Conservation (phyloP, 2,113 vertebrate genomes). For the Limnothrissa miodon region DNA sequence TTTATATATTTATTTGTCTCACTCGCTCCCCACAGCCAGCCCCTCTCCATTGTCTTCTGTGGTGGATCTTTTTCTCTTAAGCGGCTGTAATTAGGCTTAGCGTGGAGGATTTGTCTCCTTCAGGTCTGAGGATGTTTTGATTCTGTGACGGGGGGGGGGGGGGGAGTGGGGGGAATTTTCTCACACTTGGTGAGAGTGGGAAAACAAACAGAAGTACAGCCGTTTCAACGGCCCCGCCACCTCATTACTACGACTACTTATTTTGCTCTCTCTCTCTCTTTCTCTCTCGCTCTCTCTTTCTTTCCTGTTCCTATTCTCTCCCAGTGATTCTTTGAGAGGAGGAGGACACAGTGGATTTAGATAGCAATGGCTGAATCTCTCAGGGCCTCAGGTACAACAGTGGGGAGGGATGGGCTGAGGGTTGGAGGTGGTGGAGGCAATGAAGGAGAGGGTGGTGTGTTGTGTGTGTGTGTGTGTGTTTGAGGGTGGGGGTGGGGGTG, state of each 20-base stretch:
- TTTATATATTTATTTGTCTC: not conserved
- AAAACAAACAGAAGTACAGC: slow-evolving; percentile 1
- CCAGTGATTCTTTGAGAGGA: slow-evolving; percentile 41
- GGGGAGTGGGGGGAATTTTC: not conserved
- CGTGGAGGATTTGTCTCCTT: not conserved
- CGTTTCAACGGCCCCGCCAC: not conserved
- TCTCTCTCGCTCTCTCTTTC: slow-evolving; percentile 7
- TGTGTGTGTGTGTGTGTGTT: slow-evolving; percentile 38
- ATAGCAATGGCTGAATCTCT: not conserved
- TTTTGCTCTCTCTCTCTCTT: slow-evolving; percentile 26
- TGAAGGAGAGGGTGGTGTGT: slow-evolving; percentile 36
- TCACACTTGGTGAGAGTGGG: not conserved
- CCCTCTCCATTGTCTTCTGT: not conserved
- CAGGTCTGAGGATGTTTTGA: slow-evolving; percentile 10
- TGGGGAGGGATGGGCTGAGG: not conserved
- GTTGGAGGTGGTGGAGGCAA: slow-evolving; percentile 17
- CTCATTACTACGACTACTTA: not conserved
- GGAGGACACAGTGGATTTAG: slow-evolving; percentile 41
- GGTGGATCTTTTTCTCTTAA: slow-evolving; percentile 2
- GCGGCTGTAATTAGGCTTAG: slow-evolving; percentile 5
- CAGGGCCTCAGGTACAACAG: not conserved
- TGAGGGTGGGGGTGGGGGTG: slow-evolving; percentile 18
- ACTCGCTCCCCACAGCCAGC: not conserved
- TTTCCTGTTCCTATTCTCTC: slow-evolving; percentile 16
- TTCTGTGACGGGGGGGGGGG: not conserved